A percentile compares a stretch with the other conserved stretches of the same genome.
These are phyloP conservation scores for Nymphicus hollandicus DNA, from an alignment of 2,113 vertebrate genomes.

Conservation along the genomic window DNA sequence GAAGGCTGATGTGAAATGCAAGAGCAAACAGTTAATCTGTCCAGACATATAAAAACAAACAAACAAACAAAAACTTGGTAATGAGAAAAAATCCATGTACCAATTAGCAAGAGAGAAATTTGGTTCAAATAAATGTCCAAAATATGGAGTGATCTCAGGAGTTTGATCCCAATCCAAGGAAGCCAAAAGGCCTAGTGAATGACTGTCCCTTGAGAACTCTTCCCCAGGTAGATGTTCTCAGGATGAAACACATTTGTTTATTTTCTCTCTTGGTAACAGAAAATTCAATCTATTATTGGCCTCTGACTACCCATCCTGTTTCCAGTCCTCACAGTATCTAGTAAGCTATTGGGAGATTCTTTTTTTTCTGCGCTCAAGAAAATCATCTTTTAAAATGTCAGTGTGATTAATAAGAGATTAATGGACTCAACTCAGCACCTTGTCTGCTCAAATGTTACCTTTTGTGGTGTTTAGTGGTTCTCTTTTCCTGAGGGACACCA, in stretches of 20 bases:
- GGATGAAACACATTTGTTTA: not conserved
- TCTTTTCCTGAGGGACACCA: slow-evolving; percentile 17
- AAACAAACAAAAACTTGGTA: not conserved
- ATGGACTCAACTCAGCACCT: not conserved
- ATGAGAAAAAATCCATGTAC: not conserved
- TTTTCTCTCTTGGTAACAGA: slow-evolving; percentile 30
- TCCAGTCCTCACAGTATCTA: not conserved
- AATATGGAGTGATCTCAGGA: not conserved
- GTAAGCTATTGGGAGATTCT: not conserved
- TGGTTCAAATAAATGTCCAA: not conserved
- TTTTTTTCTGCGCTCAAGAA: not conserved
- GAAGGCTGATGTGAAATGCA: not conserved
- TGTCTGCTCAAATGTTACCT: slow-evolving; percentile 36
- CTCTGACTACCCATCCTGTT: not conserved
- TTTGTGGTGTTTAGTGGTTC: not conserved
- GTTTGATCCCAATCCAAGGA: not conserved
- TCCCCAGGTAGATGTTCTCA: not conserved
- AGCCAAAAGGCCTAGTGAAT: not conserved
- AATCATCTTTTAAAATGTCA: slow-evolving; percentile 31
- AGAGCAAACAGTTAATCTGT: not conserved
- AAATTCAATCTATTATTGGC: not conserved
- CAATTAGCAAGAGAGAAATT: not conserved
- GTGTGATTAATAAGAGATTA: slow-evolving; percentile 20
- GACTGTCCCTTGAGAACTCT: not conserved
- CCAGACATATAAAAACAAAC: not conserved